Conservation (phyloP, 2,888 invertebrate genomes). For the Orthosia cruda region DNA sequence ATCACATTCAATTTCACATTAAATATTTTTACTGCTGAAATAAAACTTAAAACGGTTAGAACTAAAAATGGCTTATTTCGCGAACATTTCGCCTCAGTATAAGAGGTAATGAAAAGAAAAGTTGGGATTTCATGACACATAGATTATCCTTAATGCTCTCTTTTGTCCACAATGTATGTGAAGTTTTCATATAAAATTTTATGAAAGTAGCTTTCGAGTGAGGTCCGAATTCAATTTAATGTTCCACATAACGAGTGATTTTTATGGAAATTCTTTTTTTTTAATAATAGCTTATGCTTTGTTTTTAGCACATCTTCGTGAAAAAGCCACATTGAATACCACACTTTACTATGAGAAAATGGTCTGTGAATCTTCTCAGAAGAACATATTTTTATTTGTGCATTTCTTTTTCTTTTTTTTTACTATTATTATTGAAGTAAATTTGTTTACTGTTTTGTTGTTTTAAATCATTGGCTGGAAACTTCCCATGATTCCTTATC, state of each 20-base stretch:
- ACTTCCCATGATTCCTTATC: not conserved
- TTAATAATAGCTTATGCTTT: slow-evolving; percentile 19
- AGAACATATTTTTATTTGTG: not conserved
- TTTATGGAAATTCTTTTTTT: slow-evolving; percentile 40
- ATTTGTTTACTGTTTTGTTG: too few species aligned
- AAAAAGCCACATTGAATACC: not conserved
- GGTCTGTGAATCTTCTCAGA: not conserved
- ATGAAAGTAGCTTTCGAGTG: slow-evolving; percentile 79
- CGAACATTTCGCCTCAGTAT: slow-evolving; percentile 76
- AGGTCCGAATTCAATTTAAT: slow-evolving; percentile 81
- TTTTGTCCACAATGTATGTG: slow-evolving; percentile 87
- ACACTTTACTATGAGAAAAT: not conserved
- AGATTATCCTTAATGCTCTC: slow-evolving; percentile 85
- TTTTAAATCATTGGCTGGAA: too few species aligned
- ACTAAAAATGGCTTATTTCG: slow-evolving; percentile 79
- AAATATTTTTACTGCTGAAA: slow-evolving; percentile 43
- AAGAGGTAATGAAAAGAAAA: slow-evolving; percentile 86
- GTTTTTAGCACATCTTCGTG: slow-evolving; percentile 23
- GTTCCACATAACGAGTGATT: slow-evolving; percentile 66
- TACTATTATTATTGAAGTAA: not conserved
- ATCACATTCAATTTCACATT: slow-evolving; percentile 19
- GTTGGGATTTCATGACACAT: slow-evolving; percentile 84
- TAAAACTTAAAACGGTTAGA: slow-evolving; percentile 60
- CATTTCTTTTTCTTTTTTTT: not conserved
- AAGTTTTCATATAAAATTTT: slow-evolving; percentile 87